Conservation (phyloP, 2,888 invertebrate genomes). For the Koerneria pararmatus region DNA sequence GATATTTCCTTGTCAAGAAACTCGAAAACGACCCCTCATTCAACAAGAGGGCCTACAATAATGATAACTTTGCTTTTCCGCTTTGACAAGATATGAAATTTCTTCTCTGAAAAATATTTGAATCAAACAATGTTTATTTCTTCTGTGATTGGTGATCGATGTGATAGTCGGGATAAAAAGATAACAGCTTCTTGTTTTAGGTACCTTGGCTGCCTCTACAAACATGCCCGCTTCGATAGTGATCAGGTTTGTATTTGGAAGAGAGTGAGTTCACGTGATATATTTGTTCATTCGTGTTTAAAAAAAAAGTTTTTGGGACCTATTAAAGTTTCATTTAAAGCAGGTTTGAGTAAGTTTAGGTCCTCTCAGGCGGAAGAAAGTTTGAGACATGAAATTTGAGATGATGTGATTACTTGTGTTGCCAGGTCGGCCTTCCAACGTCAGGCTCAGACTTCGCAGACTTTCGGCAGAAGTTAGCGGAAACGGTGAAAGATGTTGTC, state of each 20-base stretch:
- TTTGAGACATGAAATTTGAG: not conserved
- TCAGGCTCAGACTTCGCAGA: conserved; percentile 78
- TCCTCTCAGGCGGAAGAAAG: not conserved
- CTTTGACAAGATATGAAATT: not conserved
- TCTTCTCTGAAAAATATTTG: no score
- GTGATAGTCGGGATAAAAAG: not conserved
- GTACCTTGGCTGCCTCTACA: conserved; percentile 70
- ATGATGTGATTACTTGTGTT: no score
- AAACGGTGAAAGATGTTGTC: conserved; percentile 90
- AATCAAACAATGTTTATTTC: no score
- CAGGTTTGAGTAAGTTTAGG: not conserved
- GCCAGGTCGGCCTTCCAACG: conserved; percentile 75
- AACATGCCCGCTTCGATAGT: conserved; percentile 91
- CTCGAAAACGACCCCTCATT: not conserved
- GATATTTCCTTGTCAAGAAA: not conserved
- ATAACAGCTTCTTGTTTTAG: conserved; percentile 25
- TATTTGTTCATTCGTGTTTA: not conserved
- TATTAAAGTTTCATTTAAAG: not conserved
- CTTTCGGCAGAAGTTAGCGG: conserved; percentile 71
- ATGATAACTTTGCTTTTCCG: not conserved
- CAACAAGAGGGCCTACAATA: not conserved
- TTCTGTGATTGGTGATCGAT: no score
- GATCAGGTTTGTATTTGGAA: conserved; percentile 68
- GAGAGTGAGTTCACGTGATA: not conserved
- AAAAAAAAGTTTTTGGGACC: not conserved